Conservation (phyloP, 1,140 invertebrate species). For the Megathymus violae region DNA sequence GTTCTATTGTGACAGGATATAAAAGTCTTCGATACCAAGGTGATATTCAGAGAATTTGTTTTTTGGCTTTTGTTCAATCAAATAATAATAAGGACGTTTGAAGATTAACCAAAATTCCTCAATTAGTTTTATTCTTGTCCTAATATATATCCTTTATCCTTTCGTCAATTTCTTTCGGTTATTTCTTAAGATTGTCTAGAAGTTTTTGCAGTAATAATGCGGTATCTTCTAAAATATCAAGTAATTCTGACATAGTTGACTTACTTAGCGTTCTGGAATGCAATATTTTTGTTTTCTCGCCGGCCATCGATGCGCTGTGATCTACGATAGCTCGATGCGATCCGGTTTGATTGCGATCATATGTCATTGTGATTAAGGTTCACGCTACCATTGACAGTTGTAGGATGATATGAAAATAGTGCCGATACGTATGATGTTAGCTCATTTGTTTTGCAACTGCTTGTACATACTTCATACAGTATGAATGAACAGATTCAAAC, state of each 20-base stretch:
- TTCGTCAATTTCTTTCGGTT: conserved; percentile 42
- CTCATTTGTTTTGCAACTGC: no score
- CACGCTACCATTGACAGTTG: no score
- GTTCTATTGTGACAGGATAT: conserved; percentile 40
- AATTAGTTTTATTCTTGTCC: conserved; percentile 34
- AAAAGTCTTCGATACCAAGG: conserved; percentile 44
- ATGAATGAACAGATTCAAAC: no score
- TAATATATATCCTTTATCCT: conserved; percentile 42
- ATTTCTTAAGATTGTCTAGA: conserved; percentile 42
- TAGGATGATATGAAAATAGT: no score
- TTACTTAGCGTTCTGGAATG: background rate
- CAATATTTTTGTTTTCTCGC: background rate
- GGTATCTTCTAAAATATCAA: conserved; percentile 29
- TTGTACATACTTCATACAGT: no score
- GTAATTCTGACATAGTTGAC: conserved; percentile 1
- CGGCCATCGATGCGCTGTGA: no score
- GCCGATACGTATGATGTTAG: no score
- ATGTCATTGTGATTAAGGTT: background rate
- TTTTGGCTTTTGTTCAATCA: conserved; percentile 4
- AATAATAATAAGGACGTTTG: conserved; percentile 13
- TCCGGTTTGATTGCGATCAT: background rate
- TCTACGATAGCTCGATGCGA: background rate
- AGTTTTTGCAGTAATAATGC: conserved; percentile 31
- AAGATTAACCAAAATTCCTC: conserved; percentile 42
- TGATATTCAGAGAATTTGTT: conserved; percentile 30